Evolutionary conservation across 2,797 vertebrate species (phyloP).

Genomic region (Diplodus sargus): DNA sequence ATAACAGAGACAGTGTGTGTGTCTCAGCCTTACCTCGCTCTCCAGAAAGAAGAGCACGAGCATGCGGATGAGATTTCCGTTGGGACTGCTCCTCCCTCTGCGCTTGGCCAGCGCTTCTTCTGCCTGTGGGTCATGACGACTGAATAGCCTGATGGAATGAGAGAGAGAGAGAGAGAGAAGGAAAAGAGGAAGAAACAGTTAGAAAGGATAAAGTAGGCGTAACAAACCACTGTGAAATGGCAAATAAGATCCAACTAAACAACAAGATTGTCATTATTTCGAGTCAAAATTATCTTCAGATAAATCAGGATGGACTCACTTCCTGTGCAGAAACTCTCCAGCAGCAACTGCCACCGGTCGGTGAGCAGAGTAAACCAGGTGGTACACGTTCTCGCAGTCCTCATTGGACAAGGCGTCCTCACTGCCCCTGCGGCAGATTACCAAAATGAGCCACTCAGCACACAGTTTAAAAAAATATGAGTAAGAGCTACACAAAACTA

Average conservation of each 20-base stretch:
- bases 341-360: conserved; percentile 96
- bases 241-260: neutral
- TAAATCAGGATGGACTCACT: conserved; percentile 82
- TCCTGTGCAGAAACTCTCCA: conserved; percentile 96
- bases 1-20: neutral
- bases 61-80: conserved; percentile 98
- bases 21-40: conserved; percentile 90
- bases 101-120: conserved; percentile 97
- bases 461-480: no score
- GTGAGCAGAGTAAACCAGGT: conserved; percentile 96
- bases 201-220: neutral
- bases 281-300: neutral
- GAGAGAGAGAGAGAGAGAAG: neutral
- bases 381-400: conserved; percentile 98
- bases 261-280: neutral
- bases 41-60: conserved; percentile 98
- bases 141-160: conserved; percentile 87
- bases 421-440: conserved; percentile 89
- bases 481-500: neutral
- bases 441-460: neutral
- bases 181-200: neutral
- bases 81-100: conserved; percentile 95
- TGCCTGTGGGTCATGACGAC: conserved; percentile 96
- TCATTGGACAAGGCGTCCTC: conserved; percentile 97
- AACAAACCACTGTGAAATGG: neutral